Base-by-base conservation (phyloP, 2,888 invertebrate genomes). In the Acrocyrtus sp. region DNA sequence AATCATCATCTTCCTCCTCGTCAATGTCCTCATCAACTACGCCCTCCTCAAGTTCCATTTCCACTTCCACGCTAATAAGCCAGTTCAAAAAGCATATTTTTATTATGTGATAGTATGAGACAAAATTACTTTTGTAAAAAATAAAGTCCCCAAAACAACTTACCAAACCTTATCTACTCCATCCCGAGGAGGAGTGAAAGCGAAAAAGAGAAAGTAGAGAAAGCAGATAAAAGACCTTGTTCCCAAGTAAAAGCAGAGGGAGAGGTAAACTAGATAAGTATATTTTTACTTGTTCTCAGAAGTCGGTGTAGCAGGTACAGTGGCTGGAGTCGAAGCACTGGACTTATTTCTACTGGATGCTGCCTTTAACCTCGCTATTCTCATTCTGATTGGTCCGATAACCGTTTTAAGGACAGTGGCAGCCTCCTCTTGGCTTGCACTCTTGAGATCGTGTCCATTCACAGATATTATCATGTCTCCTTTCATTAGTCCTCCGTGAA, bases 381-480 rank as follows among this genome's bases (percentile, higher is more conserved):
- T 95, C 83, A 98, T 88, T 77, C 88, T 87, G 79, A 94, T 90
- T 85, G 91, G 93, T 79, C 93, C 95, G 81, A 89, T 90, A 77
- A 92, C 90, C 79, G 94, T 91, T 86, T 98, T 97, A 80, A 98
- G 89, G 62, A 96, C 89, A 17, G 95, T 91, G 53, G 94, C 95
- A 10, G 94, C 95, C 78, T 95, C 91, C 82, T 95, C 91, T 82
- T 77, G 77, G 87, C 80, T 91, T 5, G 90, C 88, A 47, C 88
- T 87, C 75, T 90, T 89, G 62, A 95, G 85, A 79, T 95, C 93
- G 82, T 94, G 92, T 3, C 93, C 95, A 84, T 97, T 96, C 15
- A 98, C 93, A 34, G 94, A 88, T 8, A 94, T 86, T 57, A 99
- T 90, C 82, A 94, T 89, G 85, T 99, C 98, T 21, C 98, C 98